These are phyloP conservation scores for Montipora cactus DNA, from an alignment of 64 coral and sea anemone genomes.

Conservation along the genomic window DNA sequence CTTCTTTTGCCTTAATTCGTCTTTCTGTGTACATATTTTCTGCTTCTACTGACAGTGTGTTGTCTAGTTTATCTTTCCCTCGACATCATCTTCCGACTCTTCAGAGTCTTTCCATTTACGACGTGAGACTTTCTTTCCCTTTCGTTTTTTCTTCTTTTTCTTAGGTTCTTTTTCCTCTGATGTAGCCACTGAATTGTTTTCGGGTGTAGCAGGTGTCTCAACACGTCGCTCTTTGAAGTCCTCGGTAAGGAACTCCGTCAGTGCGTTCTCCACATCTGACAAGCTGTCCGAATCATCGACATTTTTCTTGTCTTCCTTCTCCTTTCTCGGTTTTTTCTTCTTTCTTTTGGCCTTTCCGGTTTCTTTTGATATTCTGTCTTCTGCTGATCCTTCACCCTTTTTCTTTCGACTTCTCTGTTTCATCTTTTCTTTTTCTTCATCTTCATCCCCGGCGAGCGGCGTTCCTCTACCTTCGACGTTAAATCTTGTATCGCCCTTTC, in stretches of 20 bases:
- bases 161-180: background rate
- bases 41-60: background rate
- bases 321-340: conserved; percentile 5
- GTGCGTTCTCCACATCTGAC: background rate
- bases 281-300: background rate
- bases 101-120: background rate
- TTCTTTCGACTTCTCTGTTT: background rate
- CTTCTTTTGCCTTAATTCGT: conserved; percentile 4
- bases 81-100: background rate
- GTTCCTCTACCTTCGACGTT: background rate
- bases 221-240: background rate
- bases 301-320: background rate
- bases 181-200: background rate
- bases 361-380: background rate
- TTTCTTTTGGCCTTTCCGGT: background rate
- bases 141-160: conserved; percentile 25
- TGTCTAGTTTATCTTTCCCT: background rate
- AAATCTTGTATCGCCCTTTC: background rate
- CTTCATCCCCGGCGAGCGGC: background rate
- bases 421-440: background rate
- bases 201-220: background rate
- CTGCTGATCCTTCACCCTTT: background rate
- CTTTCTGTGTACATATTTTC: background rate
- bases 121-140: background rate
- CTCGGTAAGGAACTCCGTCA: no score